These are phyloP conservation scores for Engystomops pustulosus DNA, from an alignment of 2,113 vertebrate genomes.

Conservation along the genomic window DNA sequence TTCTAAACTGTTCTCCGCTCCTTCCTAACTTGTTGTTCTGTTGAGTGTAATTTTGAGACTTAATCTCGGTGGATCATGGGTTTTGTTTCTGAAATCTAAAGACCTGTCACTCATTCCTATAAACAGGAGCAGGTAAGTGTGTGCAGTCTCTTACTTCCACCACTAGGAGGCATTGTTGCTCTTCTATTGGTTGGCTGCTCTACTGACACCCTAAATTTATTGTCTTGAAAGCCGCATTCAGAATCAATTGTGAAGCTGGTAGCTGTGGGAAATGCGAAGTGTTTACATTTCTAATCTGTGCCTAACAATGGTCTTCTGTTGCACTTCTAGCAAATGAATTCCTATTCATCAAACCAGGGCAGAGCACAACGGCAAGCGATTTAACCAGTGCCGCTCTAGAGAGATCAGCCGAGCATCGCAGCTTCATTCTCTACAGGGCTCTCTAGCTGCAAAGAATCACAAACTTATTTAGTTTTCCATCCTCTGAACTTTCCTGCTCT, in stretches of 20 bases:
- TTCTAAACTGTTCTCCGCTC: too few relatives aligned
- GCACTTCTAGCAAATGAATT: constrained; percentile 64
- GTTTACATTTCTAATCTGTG: constrained; percentile 72
- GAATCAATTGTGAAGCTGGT: constrained; percentile 67
- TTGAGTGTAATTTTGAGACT: neutral
- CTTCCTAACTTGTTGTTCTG: too few relatives aligned
- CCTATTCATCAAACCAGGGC: constrained; percentile 65
- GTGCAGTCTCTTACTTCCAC: neutral
- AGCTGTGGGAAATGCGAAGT: constrained; percentile 68
- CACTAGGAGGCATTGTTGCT: constrained; percentile 76
- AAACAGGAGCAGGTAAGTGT: neutral
- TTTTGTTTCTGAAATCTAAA: neutral
- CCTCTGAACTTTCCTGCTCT: neutral
- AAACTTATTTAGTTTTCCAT: constrained; percentile 42
- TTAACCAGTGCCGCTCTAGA: constrained; percentile 54
- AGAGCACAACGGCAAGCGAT: constrained; percentile 64
- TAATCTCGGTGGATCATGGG: constrained; percentile 25
- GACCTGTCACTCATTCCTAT: neutral
- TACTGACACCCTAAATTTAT: constrained; percentile 48
- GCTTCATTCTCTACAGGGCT: constrained; percentile 36
- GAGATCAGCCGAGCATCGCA: constrained; percentile 28
- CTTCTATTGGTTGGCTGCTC: constrained; percentile 59
- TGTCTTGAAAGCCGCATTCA: constrained; percentile 60
- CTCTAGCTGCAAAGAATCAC: constrained; percentile 22
- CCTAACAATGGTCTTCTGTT: constrained; percentile 67